These are phyloP conservation scores for Harpagoxenus sublaevis DNA, from an alignment of 2,888 invertebrate species.

Conservation along the genomic window DNA sequence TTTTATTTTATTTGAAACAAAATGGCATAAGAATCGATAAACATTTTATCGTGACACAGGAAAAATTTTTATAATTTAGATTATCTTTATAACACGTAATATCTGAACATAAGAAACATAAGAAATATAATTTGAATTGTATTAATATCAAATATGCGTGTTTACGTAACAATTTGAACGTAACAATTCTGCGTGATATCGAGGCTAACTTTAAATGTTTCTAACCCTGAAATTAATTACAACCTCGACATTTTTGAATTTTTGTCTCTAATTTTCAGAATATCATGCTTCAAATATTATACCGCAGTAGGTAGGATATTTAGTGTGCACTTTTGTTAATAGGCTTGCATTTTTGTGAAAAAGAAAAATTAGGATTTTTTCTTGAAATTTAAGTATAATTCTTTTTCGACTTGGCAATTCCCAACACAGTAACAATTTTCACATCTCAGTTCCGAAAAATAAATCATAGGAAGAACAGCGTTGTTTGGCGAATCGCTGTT, in stretches of 20 bases:
- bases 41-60: too few relatives aligned
- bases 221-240: not conserved
- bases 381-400: not conserved
- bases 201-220: not conserved
- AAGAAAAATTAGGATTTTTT: not conserved
- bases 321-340: not conserved
- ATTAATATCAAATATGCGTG: not conserved
- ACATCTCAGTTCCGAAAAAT: not conserved
- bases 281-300: not conserved
- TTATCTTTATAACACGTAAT: not conserved
- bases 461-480: slow-evolving; percentile 16
- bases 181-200: not conserved
- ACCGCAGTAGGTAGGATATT: not conserved
- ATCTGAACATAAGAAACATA: not conserved
- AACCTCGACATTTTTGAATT: not conserved
- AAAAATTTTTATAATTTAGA: too few relatives aligned
- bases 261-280: not conserved
- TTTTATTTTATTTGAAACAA: too few relatives aligned
- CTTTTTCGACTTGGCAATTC: not conserved
- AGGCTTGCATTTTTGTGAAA: not conserved
- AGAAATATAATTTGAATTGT: not conserved
- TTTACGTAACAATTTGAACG: not conserved
- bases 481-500: slow-evolving; percentile 24
- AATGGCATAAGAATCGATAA: too few relatives aligned
- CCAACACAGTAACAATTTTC: not conserved